Base-by-base conservation (phyloP, 2,888 invertebrate genomes). In the Leptothorax acervorum region DNA sequence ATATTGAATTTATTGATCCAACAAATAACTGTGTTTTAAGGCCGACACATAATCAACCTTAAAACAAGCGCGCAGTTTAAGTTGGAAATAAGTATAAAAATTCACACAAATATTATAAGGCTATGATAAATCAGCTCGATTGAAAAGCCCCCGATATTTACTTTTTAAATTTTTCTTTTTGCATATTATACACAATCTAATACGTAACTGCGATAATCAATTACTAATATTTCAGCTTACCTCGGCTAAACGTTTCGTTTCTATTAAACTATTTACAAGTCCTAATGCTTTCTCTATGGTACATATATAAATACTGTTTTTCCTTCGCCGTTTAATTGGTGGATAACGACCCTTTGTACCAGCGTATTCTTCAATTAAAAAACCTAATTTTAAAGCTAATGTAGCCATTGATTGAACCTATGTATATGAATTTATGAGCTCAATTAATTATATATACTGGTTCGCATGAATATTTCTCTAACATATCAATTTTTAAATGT, bases 261-360 rank as follows among this genome's bases (percentile, higher is more conserved):
- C 98, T 87, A 99, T 97, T 42, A 99, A 95, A 94, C 98, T 98
- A 93, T 98, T 97, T 28, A 99, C 95, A 5, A 99, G 95, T 9
- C 97, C 97, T 71, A 98, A 96, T 4, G 98, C 99, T 95, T 99
- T 99, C 95, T 99, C 99, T 86, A 99, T 99, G 0, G 99, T 99
- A 2, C 98, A 98, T 63, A 99, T 96, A 92, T 97, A 99, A 65
- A 99, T 96, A 53, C 97, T 97, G 90, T 97, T 97, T 93, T 97
- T 97, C 39, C 97, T 96, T 15, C 97, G 95, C 84, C 97, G 97
- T 92, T 97, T 97, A 0, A 97, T 97, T 0, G 99, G 99, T 62
- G 98, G 97, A 93, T 97, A 97, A 60, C 93, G 92, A 0, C 99
- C 99, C 94, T 98, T 98, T 66, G 97, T 97, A 0, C 97, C 98